These are phyloP conservation scores for Pristiophorus japonicus DNA, from an alignment of 2,113 vertebrate species.

Conservation along the genomic window DNA sequence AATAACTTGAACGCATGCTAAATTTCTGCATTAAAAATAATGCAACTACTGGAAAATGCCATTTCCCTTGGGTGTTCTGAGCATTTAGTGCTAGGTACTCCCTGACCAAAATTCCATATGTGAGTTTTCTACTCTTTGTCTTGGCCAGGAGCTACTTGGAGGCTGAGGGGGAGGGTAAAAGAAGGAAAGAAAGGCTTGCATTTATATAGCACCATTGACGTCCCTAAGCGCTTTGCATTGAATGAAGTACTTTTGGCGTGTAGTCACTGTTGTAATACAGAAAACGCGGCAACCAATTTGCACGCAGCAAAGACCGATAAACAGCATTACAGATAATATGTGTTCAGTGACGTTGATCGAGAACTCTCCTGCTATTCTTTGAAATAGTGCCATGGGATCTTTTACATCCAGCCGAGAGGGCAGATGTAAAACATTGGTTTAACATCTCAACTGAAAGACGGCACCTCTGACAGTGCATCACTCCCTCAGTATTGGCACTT, in stretches of 20 bases:
- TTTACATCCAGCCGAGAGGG: not conserved
- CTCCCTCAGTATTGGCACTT: not conserved
- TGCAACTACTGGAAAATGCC: not conserved
- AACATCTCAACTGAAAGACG: not conserved
- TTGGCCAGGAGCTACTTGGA: not conserved
- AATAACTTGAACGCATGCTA: not conserved
- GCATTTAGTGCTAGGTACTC: not conserved
- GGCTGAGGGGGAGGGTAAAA: not conserved
- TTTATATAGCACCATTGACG: not conserved
- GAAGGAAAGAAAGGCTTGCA: not conserved
- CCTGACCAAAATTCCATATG: not conserved
- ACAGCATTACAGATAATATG: not conserved
- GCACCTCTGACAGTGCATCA: not conserved
- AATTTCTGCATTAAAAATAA: not conserved
- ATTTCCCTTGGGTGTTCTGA: not conserved
- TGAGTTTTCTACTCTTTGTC: not conserved
- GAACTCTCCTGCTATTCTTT: not conserved
- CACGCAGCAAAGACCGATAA: not conserved
- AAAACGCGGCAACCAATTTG: not conserved
- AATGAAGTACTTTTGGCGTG: not conserved
- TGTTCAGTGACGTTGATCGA: not conserved
- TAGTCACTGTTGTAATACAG: not conserved
- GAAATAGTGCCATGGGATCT: not conserved
- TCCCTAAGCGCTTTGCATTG: not conserved
- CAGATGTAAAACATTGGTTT: not conserved